Evolutionary conservation across 2,797 vertebrate species (phyloP), one percentile per base, ranked within the genome.

Genomic region (Orestias chungarensis): DNA sequence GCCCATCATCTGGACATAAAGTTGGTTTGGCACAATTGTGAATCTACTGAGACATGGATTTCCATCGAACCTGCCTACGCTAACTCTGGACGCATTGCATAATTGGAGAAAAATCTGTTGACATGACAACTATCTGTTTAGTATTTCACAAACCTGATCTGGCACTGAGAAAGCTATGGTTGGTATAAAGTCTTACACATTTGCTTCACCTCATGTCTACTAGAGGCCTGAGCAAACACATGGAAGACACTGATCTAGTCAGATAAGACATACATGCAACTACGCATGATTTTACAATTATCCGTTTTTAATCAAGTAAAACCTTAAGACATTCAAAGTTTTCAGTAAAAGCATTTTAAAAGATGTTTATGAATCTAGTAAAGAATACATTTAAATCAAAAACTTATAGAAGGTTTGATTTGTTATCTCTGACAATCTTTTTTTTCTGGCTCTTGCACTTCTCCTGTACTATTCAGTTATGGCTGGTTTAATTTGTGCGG

Each of bases 401-500:
- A 9, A 14, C 68, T 72, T 47, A 49, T 44, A 43, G 55, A 25
- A 6, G 59, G 44, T 47, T 68, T 55, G 33, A 76, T 78, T 73
- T 76, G 68, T 83, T 73, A 61, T 62, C 29, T 71, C 59, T 25
- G 33, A 67, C 69, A 64, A 73, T 85, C 67, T 79, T 80, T 78
- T 70, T 57, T 76, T 74, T 83, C 76, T 81, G 74, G 80, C 78
- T 25, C 20, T 42, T 14, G 23, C 25, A 76, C 82, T 46, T 70
- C 78, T 72, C 49, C 27, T 73, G 72, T 71, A 70, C 86, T 88
- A 79, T 87, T 87, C 86, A 85, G 89, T 88, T 79, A 78, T 70
- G 25, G 82, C 76, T 80, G 50, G 79, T 90, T 92, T 92, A 90
- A 91, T 92, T 91, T 92, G 87, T 91, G 87, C 86, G 80, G 87